Percentiles rank a stretch among this genome's conserved stretches.
phyloP scores from a whole-genome alignment of 1,140 invertebrate species.

The Oedothorax gibbosus region DNA sequence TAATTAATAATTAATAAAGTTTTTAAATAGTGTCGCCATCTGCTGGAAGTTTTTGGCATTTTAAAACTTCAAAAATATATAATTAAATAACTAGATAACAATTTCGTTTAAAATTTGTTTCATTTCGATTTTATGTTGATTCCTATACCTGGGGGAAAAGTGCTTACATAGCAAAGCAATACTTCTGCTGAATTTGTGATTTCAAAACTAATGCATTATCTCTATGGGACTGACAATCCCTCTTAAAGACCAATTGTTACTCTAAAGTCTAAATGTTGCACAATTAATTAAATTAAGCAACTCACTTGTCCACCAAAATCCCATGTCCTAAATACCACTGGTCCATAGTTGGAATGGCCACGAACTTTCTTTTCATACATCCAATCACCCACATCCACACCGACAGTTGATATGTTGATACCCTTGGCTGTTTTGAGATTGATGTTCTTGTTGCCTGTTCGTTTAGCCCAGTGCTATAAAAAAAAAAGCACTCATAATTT shows the following conservation, averaged over 20 bases:
- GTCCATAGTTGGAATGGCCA: constrained; percentile 80
- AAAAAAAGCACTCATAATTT: constrained; percentile 26
- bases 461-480: constrained; percentile 87
- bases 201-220: no score
- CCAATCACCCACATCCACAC: constrained; percentile 97
- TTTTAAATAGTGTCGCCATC: no score
- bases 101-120: no score
- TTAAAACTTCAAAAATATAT: no score
- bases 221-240: no score
- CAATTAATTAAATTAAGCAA: neutral
- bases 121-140: no score
- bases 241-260: neutral
- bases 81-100: no score
- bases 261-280: neutral
- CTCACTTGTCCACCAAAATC: constrained; percentile 95
- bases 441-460: constrained; percentile 90
- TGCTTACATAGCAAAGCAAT: no score
- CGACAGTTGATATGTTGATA: constrained; percentile 92
- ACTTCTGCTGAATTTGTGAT: no score
- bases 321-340: constrained; percentile 97
- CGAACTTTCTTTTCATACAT: constrained; percentile 85
- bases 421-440: constrained; percentile 80
- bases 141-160: no score
- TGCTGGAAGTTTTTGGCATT: no score
- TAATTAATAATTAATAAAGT: no score